Conservation (phyloP, 1,140 invertebrate species). For the Nasonia longicornis region DNA sequence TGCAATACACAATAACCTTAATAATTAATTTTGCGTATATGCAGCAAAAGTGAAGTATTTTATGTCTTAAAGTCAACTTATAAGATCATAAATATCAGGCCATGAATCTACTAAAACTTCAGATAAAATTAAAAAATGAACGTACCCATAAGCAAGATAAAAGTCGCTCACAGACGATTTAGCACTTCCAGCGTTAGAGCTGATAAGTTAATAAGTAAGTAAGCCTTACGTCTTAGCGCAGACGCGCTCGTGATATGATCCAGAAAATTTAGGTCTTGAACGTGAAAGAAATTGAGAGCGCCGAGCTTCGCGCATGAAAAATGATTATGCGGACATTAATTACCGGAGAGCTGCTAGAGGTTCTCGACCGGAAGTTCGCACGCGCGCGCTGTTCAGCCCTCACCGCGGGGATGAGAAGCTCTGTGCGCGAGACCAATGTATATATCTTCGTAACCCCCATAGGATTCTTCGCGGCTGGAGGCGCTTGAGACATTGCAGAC, state of each 20-base stretch:
- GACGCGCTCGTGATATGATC: background rate
- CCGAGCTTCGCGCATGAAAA: background rate
- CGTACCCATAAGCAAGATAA: background rate
- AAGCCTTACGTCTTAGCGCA: background rate
- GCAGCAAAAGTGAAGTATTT: no score
- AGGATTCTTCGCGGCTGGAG: background rate
- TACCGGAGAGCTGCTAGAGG: background rate
- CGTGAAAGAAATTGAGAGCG: background rate
- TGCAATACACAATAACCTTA: no score
- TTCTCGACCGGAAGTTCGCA: background rate
- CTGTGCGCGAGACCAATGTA: background rate
- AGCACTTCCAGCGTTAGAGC: background rate
- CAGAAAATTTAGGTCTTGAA: background rate
- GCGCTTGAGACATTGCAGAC: slow-evolving; percentile 55
- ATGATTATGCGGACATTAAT: slow-evolving; percentile 13
- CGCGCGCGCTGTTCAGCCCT: background rate
- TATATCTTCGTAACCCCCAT: slow-evolving; percentile 10
- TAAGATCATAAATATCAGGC: no score
- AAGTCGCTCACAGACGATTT: background rate
- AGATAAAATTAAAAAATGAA: no score
- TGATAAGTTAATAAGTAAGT: background rate
- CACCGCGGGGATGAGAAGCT: background rate
- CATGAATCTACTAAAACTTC: no score
- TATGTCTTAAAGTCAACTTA: no score
- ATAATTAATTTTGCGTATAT: no score